Percentiles rank a stretch among this genome's conserved stretches.
Evolutionary conservation across 2,797 vertebrate genomes (phyloP).

Genomic region (Otolemur crassicaudatus): DNA sequence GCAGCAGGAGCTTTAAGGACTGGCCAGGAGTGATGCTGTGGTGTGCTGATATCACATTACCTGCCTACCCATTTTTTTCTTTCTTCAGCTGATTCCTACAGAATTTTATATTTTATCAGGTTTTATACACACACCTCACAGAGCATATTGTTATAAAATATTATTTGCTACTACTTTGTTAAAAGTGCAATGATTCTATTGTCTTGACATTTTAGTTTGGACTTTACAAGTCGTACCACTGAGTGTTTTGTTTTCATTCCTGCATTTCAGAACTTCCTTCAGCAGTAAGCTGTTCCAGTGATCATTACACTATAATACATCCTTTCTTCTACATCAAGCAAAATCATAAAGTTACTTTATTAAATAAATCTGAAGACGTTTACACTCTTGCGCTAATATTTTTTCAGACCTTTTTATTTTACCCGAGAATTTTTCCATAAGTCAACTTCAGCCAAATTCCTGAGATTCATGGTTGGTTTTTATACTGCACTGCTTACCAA

Average conservation of each 20-base stretch:
- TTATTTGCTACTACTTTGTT: not conserved
- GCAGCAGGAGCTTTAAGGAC: not conserved
- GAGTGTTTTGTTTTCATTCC: conserved; percentile 28
- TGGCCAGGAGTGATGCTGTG: not conserved
- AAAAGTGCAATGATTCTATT: conserved; percentile 21
- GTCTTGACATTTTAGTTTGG: not conserved
- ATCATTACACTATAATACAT: not conserved
- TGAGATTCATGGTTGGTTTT: conserved; percentile 59
- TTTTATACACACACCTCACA: not conserved
- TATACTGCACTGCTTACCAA: conserved; percentile 48
- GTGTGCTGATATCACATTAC: not conserved
- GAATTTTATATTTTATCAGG: conserved; percentile 29
- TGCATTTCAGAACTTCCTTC: conserved; percentile 50
- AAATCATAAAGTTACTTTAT: conserved; percentile 65
- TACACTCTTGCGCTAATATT: conserved; percentile 52
- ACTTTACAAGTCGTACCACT: conserved; percentile 6
- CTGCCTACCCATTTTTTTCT: conserved; percentile 6
- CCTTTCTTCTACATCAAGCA: conserved; percentile 42
- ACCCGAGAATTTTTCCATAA: conserved; percentile 61
- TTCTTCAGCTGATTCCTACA: conserved; percentile 7
- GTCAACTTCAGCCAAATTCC: conserved; percentile 64
- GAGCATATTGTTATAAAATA: not conserved
- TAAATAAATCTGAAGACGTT: conserved; percentile 72
- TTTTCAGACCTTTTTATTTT: conserved; percentile 66
- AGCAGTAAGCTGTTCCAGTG: not conserved